phyloP scores from a whole-genome alignment of 2,888 invertebrate genomes.

The Drosophila neonasuta region DNA sequence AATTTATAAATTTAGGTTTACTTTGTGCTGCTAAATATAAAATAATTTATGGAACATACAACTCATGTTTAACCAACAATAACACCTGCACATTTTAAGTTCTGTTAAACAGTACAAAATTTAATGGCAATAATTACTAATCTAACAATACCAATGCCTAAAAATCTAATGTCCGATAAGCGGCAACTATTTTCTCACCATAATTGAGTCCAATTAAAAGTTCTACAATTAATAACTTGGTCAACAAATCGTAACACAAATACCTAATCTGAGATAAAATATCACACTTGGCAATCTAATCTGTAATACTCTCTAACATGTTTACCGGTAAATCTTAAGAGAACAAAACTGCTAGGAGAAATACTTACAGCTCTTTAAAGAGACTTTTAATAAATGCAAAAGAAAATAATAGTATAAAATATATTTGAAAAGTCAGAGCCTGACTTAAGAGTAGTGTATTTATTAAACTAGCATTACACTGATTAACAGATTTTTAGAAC shows the following conservation, averaged over 20 bases:
- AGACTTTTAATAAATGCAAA: too few species aligned
- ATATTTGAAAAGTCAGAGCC: neutral
- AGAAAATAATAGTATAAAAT: neutral
- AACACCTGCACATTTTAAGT: too few species aligned
- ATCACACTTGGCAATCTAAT: neutral
- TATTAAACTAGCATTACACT: neutral
- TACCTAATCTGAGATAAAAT: neutral
- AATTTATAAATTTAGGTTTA: too few species aligned
- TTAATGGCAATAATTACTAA: neutral
- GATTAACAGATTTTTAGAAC: constrained; percentile 47
- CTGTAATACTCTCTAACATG: neutral
- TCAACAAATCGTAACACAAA: neutral
- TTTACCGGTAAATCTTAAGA: neutral
- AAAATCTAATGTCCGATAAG: too few species aligned
- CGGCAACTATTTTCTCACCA: neutral
- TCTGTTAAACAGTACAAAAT: too few species aligned
- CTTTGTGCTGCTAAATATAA: too few species aligned
- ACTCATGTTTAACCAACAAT: too few species aligned
- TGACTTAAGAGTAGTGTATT: constrained; percentile 1
- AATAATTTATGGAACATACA: too few species aligned
- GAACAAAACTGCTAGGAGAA: neutral
- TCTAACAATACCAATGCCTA: too few species aligned
- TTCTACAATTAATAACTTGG: neutral
- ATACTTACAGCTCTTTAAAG: neutral
- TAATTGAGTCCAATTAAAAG: neutral